Base-by-base conservation (phyloP, 2,888 invertebrate genomes). In the Epirrhoe tristata region DNA sequence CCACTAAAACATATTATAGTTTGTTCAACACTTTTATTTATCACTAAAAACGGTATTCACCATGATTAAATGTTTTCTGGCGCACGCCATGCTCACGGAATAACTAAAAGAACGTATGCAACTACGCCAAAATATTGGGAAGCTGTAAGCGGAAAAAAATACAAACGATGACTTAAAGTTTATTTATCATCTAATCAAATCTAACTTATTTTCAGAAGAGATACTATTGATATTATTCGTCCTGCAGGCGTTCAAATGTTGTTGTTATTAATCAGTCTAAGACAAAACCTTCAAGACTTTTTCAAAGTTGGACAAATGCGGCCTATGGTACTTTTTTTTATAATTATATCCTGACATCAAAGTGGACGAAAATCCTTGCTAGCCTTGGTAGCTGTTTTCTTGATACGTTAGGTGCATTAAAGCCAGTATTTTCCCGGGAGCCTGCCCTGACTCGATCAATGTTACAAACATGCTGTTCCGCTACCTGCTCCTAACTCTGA, bases 381-480 rank as follows among this genome's bases (percentile, higher is more conserved):
- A 12, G 34, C 58, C 48, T 55, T 43, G 39, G 43, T 65, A 34
- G 34, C 34, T 36, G 54, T 50, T 55, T 51, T 46, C 57, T 31
- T 52, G 52, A 53, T 63, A 50, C 50, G 39, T 55, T n/a, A 39
- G 3, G 5, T 57, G 14, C 54, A 66, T 62, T 53, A 69, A n/a
- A 66, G 46, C 65, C 46, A 67, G 66, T 55, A 67, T 66, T 70
- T 66, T 63, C 69, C 68, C 55, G 48, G 57, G 56, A 63, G 57
- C 58, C 59, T 52, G 61, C 63, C 24, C 51, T 62, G 63, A 63
- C 68, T 57, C 61, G 66, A 69, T 72, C 66, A 66, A 71, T 67
- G 69, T 66, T 58, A 62, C 67, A 64, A 68, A 63, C 64, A 56
- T 54, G 56, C 52, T 51, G 59, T 55, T 59, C 53, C 50, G 61